Base-by-base conservation (phyloP, 2,797 vertebrate species). In the Trematomus bernacchii region DNA sequence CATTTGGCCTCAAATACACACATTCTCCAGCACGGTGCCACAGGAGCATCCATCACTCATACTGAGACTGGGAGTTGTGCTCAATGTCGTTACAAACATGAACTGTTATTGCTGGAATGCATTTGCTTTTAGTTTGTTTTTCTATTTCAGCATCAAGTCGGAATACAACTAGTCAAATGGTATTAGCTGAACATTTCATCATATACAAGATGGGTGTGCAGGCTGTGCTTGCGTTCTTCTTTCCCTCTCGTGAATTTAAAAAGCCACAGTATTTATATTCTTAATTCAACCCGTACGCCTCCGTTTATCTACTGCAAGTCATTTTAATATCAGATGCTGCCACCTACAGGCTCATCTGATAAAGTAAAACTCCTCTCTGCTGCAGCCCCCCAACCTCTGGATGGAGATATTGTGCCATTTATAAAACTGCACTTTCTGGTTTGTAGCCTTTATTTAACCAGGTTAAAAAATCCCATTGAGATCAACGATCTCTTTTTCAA, bases 311-410 rank as follows among this genome's bases (percentile, higher is more conserved):
- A 0, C 44, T 55, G 27, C 64, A 47, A 47, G 37, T 68, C 58
- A 21, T 57, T 77, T 75, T 47, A 23, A 61, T 55, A 66, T 81
- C 40, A 63, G 71, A 75, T 89, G 88, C 89, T 91, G 91, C 92
- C 94, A 92, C 83, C 94, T 94, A 90, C 68, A 86, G 94, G 90
- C 58, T 42, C 0, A n/a, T 37, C 47, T 23, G 62, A 62, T 71
- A 19, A 76, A 47, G 18, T 71, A 60, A 21, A 52, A 1, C 6
- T 18, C 6, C 14, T 33, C 42, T 65, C 51, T 86, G 73, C 62
- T 80, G 58, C 51, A 16, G 48, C 33, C 46, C 52, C 7, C 23
- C 3, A 65, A 69, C 87, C 91, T 91, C 90, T 90, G 89, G 90
- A 87, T 92, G 91, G 91, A 85, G 91, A 82, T 79, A 80, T 85